Conservation (phyloP, 2,797 vertebrate species). For the Alosa sapidissima region DNA sequence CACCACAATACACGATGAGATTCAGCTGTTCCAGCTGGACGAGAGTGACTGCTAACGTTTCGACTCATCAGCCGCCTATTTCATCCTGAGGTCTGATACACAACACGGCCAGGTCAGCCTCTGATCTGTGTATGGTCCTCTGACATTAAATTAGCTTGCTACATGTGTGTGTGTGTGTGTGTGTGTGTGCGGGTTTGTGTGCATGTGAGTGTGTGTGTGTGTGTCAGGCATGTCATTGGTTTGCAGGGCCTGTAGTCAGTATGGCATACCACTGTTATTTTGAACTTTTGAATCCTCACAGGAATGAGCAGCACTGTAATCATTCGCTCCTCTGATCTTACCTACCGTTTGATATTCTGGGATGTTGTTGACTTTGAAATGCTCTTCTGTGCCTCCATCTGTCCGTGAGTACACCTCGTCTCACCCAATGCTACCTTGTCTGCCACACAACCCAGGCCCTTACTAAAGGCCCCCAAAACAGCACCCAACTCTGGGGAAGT, state of each 20-base stretch:
- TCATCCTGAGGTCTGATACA: neutral
- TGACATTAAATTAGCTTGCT: neutral
- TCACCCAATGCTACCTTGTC: neutral
- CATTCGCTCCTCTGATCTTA: neutral
- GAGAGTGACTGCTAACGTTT: neutral
- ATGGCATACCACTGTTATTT: neutral
- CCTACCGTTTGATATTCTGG: neutral
- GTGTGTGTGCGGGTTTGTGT: too few species aligned
- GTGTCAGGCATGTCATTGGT: neutral
- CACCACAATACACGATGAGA: neutral
- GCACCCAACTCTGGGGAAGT: too few species aligned
- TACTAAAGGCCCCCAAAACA: too few species aligned
- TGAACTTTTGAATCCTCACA: neutral
- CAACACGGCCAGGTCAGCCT: neutral
- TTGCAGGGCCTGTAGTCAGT: neutral
- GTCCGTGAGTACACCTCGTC: neutral
- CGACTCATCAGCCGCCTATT: neutral
- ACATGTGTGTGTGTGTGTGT: neutral
- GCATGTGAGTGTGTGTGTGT: neutral
- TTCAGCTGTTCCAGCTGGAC: neutral
- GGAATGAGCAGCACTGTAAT: neutral
- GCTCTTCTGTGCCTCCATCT: neutral
- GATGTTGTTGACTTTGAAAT: neutral
- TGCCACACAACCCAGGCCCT: neutral
- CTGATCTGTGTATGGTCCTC: neutral